Conservation (phyloP, 2,113 vertebrate genomes). For the mouse (Mus musculus) region DNA sequence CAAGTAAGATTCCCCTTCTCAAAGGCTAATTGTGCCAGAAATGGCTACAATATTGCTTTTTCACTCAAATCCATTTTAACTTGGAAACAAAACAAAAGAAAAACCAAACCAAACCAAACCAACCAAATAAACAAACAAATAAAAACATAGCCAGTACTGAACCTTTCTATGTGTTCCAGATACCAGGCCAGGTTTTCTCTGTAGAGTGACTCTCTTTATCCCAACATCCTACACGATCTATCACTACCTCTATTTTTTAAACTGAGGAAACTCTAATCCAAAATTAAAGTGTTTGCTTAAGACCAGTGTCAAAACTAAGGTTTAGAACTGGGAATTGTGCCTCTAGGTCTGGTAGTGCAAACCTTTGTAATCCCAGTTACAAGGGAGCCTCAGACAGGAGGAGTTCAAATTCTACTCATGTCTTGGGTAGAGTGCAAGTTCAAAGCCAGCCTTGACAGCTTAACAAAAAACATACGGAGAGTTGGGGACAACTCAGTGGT, state of each 20-base stretch:
- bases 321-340: constrained; percentile 38
- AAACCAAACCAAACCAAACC: too few species aligned
- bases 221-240: not conserved
- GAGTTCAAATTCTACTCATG: not conserved
- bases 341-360: too few species aligned
- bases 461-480: not conserved
- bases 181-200: not conserved
- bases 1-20: not conserved
- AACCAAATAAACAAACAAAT: not conserved
- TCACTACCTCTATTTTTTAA: constrained; percentile 30
- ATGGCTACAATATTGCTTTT: constrained; percentile 8
- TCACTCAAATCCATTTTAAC: constrained; percentile 33
- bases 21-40: not conserved
- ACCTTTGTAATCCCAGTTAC: not conserved
- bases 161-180: not conserved
- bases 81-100: not conserved
- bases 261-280: not conserved
- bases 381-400: not conserved
- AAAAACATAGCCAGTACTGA: not conserved
- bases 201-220: not conserved
- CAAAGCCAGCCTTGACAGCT: not conserved
- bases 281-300: constrained; percentile 9
- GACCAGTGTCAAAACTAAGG: constrained; percentile 10
- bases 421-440: not conserved
- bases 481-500: not conserved